Conservation (phyloP, 2,113 vertebrate genomes). For the Coreoperca whiteheadi region DNA sequence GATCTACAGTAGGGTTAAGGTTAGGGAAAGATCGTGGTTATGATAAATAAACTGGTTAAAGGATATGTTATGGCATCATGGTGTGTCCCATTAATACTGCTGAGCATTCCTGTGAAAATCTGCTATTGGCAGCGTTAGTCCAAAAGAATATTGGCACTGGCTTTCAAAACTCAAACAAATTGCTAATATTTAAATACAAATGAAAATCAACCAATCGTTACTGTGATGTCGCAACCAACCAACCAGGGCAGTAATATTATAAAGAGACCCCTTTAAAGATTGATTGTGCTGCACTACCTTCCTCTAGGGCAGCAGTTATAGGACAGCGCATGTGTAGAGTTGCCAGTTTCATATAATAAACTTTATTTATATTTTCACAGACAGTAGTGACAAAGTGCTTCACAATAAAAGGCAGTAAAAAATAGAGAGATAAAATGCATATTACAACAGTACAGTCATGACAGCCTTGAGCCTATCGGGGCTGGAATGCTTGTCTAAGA, state of each 20-base stretch:
- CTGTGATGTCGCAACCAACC: not conserved
- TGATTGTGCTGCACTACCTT: not conserved
- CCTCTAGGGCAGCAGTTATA: not conserved
- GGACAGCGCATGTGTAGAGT: not conserved
- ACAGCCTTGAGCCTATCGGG: too few species aligned
- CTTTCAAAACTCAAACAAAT: too few species aligned
- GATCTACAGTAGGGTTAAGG: too few species aligned
- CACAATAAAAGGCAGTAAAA: too few species aligned
- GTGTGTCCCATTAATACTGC: not conserved
- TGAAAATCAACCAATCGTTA: not conserved
- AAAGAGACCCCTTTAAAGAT: not conserved
- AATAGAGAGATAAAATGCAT: too few species aligned
- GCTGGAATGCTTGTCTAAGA: too few species aligned
- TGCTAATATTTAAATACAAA: not conserved
- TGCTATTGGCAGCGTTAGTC: not conserved
- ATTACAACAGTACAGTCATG: too few species aligned
- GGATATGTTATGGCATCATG: not conserved
- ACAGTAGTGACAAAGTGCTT: too few species aligned
- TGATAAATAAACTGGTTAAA: too few species aligned
- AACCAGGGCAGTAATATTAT: not conserved
- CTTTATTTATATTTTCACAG: too few species aligned
- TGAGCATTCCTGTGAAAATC: not conserved
- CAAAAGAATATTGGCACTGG: not conserved
- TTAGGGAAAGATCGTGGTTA: too few species aligned
- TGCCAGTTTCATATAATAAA: not conserved